These are phyloP conservation scores for Adelosebastes latens DNA, from an alignment of 2,797 vertebrate species.

Conservation along the genomic window DNA sequence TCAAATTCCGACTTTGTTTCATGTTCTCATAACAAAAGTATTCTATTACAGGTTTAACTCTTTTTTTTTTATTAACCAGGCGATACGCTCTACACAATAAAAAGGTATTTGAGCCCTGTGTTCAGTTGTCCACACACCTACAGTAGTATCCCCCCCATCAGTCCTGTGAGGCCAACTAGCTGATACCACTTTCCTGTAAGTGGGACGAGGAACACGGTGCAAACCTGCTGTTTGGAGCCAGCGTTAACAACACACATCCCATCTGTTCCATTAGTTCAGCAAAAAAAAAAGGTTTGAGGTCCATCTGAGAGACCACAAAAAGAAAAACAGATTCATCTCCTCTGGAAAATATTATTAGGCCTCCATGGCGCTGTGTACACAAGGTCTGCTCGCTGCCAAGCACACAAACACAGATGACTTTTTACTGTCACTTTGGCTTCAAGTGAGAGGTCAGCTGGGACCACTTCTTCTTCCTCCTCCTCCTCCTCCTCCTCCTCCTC, in stretches of 20 bases:
- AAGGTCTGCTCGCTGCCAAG: slow-evolving; percentile 57
- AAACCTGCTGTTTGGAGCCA: slow-evolving; percentile 42
- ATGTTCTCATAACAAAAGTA: neutral
- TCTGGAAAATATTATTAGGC: slow-evolving; percentile 79
- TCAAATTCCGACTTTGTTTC: neutral
- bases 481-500: neutral
- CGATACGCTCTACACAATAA: neutral
- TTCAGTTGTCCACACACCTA: neutral
- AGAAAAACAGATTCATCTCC: slow-evolving; percentile 73
- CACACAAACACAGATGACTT: slow-evolving; percentile 78
- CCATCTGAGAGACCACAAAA: slow-evolving; percentile 47
- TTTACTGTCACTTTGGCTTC: slow-evolving; percentile 60
- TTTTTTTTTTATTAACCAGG: neutral
- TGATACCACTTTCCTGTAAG: slow-evolving; percentile 27
- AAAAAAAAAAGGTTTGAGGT: slow-evolving; percentile 44
- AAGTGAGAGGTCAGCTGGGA: slow-evolving; percentile 56
- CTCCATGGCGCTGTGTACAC: slow-evolving; percentile 63
- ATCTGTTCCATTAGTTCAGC: slow-evolving; percentile 67
- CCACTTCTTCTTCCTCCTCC: slow-evolving; percentile 11
- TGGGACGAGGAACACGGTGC: slow-evolving; percentile 3
- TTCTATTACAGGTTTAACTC: neutral
- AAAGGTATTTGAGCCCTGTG: neutral
- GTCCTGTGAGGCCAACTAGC: slow-evolving; percentile 4
- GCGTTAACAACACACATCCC: slow-evolving; percentile 56
- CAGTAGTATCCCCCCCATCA: neutral